Evolutionary conservation across 1,140 invertebrate species (phyloP).

Genomic region (Coptotermes formosanus): DNA sequence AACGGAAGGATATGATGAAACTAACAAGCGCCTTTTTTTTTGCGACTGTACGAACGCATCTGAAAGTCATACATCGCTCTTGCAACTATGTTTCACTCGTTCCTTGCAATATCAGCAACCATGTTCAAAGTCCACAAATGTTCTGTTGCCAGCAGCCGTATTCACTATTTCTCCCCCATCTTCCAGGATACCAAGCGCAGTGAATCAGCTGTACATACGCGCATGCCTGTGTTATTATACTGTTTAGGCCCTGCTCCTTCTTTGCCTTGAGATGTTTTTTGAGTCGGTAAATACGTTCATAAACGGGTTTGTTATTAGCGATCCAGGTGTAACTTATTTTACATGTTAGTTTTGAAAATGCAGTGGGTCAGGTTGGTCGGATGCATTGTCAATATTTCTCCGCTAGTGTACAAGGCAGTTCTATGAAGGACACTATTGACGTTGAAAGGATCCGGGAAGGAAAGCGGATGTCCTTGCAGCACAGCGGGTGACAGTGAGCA

Average conservation of each 20-base stretch:
- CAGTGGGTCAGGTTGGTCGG: not conserved
- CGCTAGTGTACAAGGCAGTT: not conserved
- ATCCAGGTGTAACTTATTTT: not conserved
- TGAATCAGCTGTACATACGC: not conserved
- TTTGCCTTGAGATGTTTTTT: not conserved
- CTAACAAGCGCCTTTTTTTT: no score
- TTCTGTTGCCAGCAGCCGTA: no score
- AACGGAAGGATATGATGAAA: no score
- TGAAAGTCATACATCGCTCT: no score
- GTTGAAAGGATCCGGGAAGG: not conserved
- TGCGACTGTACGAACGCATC: no score
- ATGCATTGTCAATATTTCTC: not conserved
- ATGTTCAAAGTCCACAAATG: no score
- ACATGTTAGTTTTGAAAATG: not conserved
- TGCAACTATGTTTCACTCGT: no score
- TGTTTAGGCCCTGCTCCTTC: not conserved
- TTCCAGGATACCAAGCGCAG: no score
- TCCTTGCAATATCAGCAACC: no score
- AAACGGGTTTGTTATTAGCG: not conserved
- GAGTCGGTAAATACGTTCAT: not conserved
- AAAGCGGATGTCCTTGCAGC: constrained; percentile 45
- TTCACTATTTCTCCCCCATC: no score
- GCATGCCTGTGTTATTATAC: not conserved
- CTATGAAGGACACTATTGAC: not conserved
- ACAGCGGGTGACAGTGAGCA: constrained; percentile 54